Evolutionary conservation across 1,140 invertebrate genomes (phyloP).

Genomic region (Eulimnadia texana): DNA sequence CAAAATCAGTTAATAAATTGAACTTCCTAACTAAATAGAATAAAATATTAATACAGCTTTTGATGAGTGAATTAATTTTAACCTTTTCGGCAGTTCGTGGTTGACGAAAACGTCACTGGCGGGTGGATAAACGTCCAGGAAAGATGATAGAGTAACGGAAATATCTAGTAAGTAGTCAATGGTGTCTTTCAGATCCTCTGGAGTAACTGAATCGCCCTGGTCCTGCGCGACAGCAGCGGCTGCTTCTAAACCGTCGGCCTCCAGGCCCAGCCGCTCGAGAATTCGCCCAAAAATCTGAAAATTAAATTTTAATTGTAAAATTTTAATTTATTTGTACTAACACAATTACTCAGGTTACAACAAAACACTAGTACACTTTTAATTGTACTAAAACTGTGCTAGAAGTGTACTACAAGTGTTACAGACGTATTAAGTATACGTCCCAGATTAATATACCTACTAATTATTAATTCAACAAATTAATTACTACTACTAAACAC

Average conservation of each 20-base stretch:
- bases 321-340: no score
- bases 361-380: no score
- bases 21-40: no score
- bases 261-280: constrained; percentile 35
- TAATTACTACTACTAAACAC: no score
- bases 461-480: no score
- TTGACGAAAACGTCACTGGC: constrained; percentile 29
- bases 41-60: no score
- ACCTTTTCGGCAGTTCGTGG: constrained; percentile 23
- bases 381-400: no score
- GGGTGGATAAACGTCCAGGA: constrained; percentile 44
- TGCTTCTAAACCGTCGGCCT: constrained; percentile 20
- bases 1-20: no score
- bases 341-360: no score
- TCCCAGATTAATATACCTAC: no score
- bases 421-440: no score
- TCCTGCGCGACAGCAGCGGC: constrained; percentile 9
- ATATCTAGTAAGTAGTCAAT: constrained; percentile 53
- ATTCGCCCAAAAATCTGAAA: constrained; percentile 31
- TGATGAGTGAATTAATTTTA: neutral
- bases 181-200: constrained; percentile 43
- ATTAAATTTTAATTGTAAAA: neutral
- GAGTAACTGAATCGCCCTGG: constrained; percentile 20
- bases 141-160: constrained; percentile 44
- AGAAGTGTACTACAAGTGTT: no score